These are phyloP conservation scores for Rhinolophus ferrumequinum DNA, from an alignment of 2,113 vertebrate genomes.

Conservation along the genomic window DNA sequence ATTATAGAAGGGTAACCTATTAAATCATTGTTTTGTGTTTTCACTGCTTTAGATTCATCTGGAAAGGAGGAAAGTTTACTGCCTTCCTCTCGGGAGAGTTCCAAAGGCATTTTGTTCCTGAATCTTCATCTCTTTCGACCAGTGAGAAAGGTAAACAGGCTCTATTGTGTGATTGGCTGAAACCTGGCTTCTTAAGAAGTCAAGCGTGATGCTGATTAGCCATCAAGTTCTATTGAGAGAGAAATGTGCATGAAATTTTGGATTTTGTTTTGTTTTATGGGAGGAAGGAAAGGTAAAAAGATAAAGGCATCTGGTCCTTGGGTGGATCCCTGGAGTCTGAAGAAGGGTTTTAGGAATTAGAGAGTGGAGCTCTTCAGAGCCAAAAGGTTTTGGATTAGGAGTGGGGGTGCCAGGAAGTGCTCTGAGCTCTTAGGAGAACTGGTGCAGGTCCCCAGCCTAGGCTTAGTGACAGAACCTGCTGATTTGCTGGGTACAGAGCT, in stretches of 20 bases:
- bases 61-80: neutral
- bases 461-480: neutral
- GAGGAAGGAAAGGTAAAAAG: neutral
- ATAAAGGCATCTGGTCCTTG: neutral
- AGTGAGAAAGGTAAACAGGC: neutral
- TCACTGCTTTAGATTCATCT: neutral
- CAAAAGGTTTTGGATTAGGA: rapidly evolving
- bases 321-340: neutral
- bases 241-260: neutral
- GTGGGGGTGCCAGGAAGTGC: rapidly evolving
- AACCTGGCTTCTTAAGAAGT: neutral
- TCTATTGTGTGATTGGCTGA: neutral
- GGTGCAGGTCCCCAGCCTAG: no score
- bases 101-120: neutral
- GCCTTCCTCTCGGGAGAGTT: neutral
- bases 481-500: rapidly evolving
- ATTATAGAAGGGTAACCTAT: neutral
- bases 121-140: neutral
- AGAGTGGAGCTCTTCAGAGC: neutral
- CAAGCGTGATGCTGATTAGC: neutral
- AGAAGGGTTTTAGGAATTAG: neutral
- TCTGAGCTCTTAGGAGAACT: neutral
- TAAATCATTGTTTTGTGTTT: neutral
- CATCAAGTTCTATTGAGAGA: neutral
- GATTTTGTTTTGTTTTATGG: neutral